Evolutionary conservation across 2,113 vertebrate species (phyloP).

Genomic region (Catagonus wagneri): DNA sequence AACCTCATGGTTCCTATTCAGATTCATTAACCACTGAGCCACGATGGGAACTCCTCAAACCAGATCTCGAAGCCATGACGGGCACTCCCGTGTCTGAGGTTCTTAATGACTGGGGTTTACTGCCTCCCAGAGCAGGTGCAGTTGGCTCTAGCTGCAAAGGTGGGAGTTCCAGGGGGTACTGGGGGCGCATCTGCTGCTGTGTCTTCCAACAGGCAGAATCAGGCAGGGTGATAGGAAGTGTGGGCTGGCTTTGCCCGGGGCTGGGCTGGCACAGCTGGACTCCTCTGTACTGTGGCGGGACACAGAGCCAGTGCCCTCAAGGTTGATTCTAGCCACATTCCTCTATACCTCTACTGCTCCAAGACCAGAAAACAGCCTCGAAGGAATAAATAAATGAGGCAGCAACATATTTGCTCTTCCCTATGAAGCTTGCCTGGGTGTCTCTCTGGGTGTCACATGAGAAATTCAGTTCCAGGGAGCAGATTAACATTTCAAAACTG

Average conservation of each 20-base stretch:
- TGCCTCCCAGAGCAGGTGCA: not conserved
- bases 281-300: not conserved
- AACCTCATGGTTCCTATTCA: too few relatives aligned
- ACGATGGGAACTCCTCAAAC: not conserved
- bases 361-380: not conserved
- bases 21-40: too few relatives aligned
- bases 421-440: not conserved
- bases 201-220: not conserved
- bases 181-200: not conserved
- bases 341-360: not conserved
- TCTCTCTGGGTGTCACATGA: not conserved
- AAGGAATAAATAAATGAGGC: not conserved
- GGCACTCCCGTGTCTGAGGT: not conserved
- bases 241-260: not conserved
- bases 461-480: not conserved
- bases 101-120: not conserved
- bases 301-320: not conserved
- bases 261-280: not conserved
- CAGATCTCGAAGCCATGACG: not conserved
- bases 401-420: not conserved
- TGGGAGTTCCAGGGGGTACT: not conserved
- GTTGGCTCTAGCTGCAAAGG: not conserved
- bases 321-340: not conserved
- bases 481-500: conserved; percentile 67
- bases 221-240: not conserved